These are phyloP conservation scores for Scaeva pyrastri DNA, from an alignment of 2,888 invertebrate species.

Conservation along the genomic window DNA sequence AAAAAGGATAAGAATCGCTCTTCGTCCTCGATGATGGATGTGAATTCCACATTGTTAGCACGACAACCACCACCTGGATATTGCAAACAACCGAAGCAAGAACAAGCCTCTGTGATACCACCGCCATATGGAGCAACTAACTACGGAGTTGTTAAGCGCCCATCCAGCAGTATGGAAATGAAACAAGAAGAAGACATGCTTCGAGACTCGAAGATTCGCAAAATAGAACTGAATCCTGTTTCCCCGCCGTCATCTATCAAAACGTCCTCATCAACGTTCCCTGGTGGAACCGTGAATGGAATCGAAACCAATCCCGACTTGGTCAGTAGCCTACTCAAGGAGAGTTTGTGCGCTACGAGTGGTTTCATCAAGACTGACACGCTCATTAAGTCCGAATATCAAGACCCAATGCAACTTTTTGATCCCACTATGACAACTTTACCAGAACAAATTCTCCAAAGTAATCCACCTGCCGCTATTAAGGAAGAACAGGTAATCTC, in stretches of 20 bases:
- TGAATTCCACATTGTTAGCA: constrained; percentile 40
- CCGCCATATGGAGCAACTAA: constrained; percentile 77
- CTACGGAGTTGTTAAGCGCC: constrained; percentile 75
- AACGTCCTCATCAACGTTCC: constrained; percentile 47
- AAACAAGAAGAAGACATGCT: constrained; percentile 78
- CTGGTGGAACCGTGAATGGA: constrained; percentile 85
- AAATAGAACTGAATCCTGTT: constrained; percentile 77
- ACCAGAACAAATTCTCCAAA: constrained; percentile 84
- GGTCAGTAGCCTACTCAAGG: constrained; percentile 89
- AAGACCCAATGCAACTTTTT: constrained; percentile 81
- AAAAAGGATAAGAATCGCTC: constrained; percentile 82
- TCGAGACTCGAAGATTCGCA: constrained; percentile 81
- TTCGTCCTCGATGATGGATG: constrained; percentile 44
- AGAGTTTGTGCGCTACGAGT: constrained; percentile 84
- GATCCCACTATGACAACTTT: constrained; percentile 81
- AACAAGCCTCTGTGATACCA: constrained; percentile 75
- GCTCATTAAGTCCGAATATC: constrained; percentile 78
- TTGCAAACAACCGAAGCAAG: constrained; percentile 63
- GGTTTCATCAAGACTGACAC: constrained; percentile 80
- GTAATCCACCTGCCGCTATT: constrained; percentile 79
- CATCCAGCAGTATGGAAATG: constrained; percentile 64
- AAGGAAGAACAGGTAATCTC: constrained; percentile 67
- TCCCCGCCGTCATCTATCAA: constrained; percentile 53
- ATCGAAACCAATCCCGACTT: constrained; percentile 89
- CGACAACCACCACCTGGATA: constrained; percentile 50